Conservation (phyloP, 2,113 vertebrate genomes). For the Choloepus hoffmanni region DNA sequence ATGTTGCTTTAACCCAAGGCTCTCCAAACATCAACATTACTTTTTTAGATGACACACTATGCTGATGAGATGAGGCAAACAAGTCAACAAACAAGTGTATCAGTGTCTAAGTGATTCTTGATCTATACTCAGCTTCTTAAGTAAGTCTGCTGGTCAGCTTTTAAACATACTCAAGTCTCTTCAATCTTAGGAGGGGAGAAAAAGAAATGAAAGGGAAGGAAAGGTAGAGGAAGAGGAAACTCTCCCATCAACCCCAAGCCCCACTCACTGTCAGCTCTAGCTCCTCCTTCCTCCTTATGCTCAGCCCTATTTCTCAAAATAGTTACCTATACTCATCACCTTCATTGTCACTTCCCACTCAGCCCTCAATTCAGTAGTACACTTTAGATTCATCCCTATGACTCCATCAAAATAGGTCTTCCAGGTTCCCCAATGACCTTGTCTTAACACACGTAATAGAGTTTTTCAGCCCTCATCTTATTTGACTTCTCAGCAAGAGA, state of each 20-base stretch:
- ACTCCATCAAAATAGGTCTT: neutral
- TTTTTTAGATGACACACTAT: neutral
- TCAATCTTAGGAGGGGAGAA: neutral
- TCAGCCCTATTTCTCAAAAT: neutral
- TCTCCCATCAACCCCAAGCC: accelerated
- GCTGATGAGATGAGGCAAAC: neutral
- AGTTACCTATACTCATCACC: neutral
- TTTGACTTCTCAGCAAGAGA: neutral
- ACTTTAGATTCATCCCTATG: neutral
- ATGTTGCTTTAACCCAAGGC: neutral
- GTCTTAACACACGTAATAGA: neutral
- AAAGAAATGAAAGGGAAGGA: neutral
- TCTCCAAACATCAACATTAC: neutral
- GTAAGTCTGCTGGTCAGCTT: neutral
- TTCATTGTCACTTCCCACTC: neutral
- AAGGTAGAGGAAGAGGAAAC: neutral
- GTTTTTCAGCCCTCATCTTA: neutral
- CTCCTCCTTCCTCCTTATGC: neutral
- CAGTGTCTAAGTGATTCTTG: neutral
- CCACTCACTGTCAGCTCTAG: neutral
- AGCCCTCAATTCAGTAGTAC: neutral
- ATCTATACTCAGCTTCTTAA: neutral
- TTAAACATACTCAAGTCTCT: neutral
- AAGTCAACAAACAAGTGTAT: neutral
- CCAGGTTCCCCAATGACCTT: neutral